Evolutionary conservation across 1,140 invertebrate species (phyloP).

Genomic region (Saccostrea glomerata): DNA sequence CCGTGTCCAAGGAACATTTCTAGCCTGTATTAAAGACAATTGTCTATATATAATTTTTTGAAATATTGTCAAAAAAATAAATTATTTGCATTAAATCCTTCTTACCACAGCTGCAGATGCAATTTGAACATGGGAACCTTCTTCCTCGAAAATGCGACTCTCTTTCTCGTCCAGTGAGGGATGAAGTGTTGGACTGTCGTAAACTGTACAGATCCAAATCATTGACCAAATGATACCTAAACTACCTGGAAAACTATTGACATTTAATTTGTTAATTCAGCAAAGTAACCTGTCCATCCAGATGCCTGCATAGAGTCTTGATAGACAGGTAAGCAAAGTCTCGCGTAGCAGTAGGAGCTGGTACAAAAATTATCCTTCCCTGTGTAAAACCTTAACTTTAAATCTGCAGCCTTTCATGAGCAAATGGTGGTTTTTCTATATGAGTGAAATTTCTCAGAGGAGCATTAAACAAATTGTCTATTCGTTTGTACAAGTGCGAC

Average conservation of each 20-base stretch:
- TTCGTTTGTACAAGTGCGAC: too few relatives aligned
- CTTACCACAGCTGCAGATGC: slow-evolving; percentile 5
- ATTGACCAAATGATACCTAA: not conserved
- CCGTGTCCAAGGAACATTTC: slow-evolving; percentile 58
- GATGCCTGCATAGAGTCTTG: too few relatives aligned
- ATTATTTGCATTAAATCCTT: not conserved
- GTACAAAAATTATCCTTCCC: too few relatives aligned
- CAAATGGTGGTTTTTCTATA: too few relatives aligned
- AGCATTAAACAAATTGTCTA: too few relatives aligned
- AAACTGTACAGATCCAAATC: not conserved
- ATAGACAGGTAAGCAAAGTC: too few relatives aligned
- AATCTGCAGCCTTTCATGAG: too few relatives aligned
- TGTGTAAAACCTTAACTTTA: too few relatives aligned
- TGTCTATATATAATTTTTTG: not conserved
- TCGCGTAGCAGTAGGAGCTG: too few relatives aligned
- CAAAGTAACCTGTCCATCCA: too few relatives aligned
- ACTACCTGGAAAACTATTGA: not conserved
- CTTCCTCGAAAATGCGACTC: not conserved
- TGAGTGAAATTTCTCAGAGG: too few relatives aligned
- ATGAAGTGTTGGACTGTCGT: slow-evolving; percentile 4
- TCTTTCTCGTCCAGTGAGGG: not conserved
- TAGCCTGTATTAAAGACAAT: slow-evolving; percentile 43
- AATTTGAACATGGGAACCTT: not conserved
- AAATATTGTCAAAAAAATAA: not conserved
- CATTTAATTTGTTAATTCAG: not conserved